A percentile compares a stretch with the other conserved stretches of the same genome.
These are phyloP conservation scores for Orthosia gracilis DNA, from an alignment of 2,888 invertebrate species.

Conservation along the genomic window DNA sequence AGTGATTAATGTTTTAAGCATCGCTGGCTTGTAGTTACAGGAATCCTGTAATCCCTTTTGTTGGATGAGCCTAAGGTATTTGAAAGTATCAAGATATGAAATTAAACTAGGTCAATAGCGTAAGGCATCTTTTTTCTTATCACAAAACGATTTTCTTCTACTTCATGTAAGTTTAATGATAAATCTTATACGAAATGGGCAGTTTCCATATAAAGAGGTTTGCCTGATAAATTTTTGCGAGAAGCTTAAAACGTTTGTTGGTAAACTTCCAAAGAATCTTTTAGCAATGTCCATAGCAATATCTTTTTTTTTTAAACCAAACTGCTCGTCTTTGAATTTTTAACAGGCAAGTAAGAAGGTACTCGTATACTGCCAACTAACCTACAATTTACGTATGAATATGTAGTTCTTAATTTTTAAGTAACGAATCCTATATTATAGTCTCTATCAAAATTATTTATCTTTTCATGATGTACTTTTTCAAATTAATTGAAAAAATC, in stretches of 20 bases:
- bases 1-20: slow-evolving; percentile 59
- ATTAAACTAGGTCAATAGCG: slow-evolving; percentile 23
- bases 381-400: not conserved
- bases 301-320: slow-evolving; percentile 13
- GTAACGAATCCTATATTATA: not conserved
- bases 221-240: slow-evolving; percentile 12
- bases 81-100: slow-evolving; percentile 55
- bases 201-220: slow-evolving; percentile 36
- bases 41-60: slow-evolving; percentile 54
- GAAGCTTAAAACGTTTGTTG: slow-evolving; percentile 25
- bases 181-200: slow-evolving; percentile 13
- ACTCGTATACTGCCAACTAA: not conserved
- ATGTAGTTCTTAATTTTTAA: too few species aligned
- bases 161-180: slow-evolving; percentile 4
- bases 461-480: too few species aligned
- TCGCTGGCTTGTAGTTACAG: slow-evolving; percentile 31
- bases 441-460: too few species aligned
- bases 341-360: not conserved
- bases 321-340: not conserved
- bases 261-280: slow-evolving; percentile 40
- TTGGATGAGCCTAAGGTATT: slow-evolving; percentile 59
- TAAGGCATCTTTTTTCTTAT: not conserved
- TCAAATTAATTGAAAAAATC: too few species aligned
- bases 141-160: too few species aligned
- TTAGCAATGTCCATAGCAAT: slow-evolving; percentile 3